Percentiles rank a stretch among this genome's conserved stretches.
Evolutionary conservation across 2,797 vertebrate genomes (phyloP).

Genomic region (Manis pentadactyla): DNA sequence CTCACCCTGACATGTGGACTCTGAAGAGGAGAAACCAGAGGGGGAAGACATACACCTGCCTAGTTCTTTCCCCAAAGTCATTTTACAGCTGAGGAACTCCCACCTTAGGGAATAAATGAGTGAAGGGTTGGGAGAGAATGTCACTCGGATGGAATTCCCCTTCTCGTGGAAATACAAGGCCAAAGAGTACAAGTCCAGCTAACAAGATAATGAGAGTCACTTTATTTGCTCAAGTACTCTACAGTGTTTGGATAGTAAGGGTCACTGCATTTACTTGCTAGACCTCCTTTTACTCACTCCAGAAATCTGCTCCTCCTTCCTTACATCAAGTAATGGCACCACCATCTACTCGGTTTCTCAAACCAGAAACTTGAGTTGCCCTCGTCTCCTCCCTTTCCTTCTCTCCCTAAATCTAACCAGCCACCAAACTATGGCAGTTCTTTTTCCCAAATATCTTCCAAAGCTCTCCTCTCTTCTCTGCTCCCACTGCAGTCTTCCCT

Average conservation of each 20-base stretch:
- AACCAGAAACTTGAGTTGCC: neutral
- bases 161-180: neutral
- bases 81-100: neutral
- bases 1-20: neutral
- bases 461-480: neutral
- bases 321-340: neutral
- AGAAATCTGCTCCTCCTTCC: slow-evolving; percentile 2
- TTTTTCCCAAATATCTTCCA: neutral
- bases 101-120: neutral
- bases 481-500: neutral
- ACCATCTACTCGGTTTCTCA: neutral
- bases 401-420: neutral
- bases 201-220: neutral
- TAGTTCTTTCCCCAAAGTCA: neutral
- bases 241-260: neutral
- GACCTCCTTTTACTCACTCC: neutral
- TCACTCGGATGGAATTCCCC: neutral
- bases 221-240: neutral
- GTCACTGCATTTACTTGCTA: neutral
- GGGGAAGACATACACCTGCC: neutral
- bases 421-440: neutral
- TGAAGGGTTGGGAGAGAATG: neutral
- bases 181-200: neutral
- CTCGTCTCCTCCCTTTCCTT: neutral
- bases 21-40: neutral